phyloP scores from a whole-genome alignment of 2,797 vertebrate species.

The Poeciliopsis paucimaculata region DNA sequence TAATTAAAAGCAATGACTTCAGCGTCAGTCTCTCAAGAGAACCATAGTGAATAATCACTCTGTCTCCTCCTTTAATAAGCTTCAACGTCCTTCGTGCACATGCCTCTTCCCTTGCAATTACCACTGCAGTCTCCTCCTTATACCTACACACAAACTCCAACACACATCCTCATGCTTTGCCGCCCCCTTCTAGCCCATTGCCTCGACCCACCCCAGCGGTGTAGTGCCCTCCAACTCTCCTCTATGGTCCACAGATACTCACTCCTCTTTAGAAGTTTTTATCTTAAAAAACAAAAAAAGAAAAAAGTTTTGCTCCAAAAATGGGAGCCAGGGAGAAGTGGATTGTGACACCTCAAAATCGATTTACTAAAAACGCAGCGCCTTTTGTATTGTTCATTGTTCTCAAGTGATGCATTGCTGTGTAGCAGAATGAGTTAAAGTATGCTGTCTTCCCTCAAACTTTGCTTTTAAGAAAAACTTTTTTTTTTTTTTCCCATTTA shows the following conservation, averaged over 20 bases:
- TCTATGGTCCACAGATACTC: conserved; percentile 52
- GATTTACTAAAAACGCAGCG: conserved; percentile 31
- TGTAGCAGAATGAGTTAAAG: conserved; percentile 24
- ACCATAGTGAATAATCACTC: conserved; percentile 82
- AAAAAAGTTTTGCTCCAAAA: not conserved
- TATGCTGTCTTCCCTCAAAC: conserved; percentile 3
- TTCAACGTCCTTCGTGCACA: conserved; percentile 76
- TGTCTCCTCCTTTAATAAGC: conserved; percentile 84
- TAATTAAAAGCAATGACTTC: conserved; percentile 85
- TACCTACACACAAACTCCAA: conserved; percentile 31
- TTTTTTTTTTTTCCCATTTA: not conserved
- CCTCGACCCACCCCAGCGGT: conserved; percentile 62
- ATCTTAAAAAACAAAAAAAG: conserved; percentile 27
- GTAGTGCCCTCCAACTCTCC: conserved; percentile 77
- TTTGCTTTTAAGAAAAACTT: conserved; percentile 10
- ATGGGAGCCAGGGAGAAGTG: not conserved
- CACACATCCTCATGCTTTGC: conserved; percentile 1
- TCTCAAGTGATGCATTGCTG: conserved; percentile 52
- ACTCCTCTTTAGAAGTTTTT: conserved; percentile 52
- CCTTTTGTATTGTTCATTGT: conserved; percentile 49
- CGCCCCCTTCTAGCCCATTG: conserved; percentile 27
- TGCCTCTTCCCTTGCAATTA: conserved; percentile 77
- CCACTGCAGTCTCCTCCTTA: conserved; percentile 59
- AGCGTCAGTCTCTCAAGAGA: conserved; percentile 80
- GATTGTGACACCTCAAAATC: conserved; percentile 27